phyloP scores from a whole-genome alignment of 2,888 invertebrate genomes.

The Epinotia nisella region DNA sequence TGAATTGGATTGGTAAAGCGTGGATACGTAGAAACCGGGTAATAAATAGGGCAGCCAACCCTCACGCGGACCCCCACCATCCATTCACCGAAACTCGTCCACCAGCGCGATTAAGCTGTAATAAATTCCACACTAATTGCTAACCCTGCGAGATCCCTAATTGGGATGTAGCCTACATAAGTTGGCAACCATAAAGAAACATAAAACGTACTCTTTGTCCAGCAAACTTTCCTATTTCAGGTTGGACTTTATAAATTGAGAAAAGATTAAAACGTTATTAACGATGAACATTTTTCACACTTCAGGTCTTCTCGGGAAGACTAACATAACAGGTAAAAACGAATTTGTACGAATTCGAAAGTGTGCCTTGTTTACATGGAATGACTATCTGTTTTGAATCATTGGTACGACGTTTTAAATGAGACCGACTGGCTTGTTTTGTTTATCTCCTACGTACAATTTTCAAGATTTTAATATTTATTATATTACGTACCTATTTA shows the following conservation, averaged over 20 bases:
- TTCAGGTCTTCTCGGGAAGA: constrained; percentile 86
- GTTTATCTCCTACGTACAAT: neutral
- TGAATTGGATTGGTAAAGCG: constrained; percentile 37
- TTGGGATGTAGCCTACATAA: constrained; percentile 64
- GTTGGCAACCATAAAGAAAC: constrained; percentile 56
- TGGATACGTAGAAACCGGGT: constrained; percentile 39
- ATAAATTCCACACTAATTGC: constrained; percentile 69
- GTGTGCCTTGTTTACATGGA: constrained; percentile 74
- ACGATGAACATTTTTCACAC: constrained; percentile 84
- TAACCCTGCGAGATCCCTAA: constrained; percentile 66
- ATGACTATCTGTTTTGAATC: constrained; percentile 67
- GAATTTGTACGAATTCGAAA: constrained; percentile 59
- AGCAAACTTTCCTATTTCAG: constrained; percentile 82
- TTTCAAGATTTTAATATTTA: too few relatives aligned
- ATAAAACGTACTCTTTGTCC: constrained; percentile 74
- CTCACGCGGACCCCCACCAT: constrained; percentile 58
- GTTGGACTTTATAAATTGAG: constrained; percentile 75
- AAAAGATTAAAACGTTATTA: constrained; percentile 72
- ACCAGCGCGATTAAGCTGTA: constrained; percentile 63
- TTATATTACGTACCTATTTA: too few relatives aligned
- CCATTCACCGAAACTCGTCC: constrained; percentile 57
- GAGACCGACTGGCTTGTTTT: constrained; percentile 48
- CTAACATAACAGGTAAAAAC: constrained; percentile 84
- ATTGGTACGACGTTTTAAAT: constrained; percentile 60
- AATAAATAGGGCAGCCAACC: constrained; percentile 52